A percentile compares a stretch with the other conserved stretches of the same genome.
These are phyloP conservation scores for Merluccius polli DNA, from an alignment of 2,797 vertebrate genomes.

Conservation along the genomic window DNA sequence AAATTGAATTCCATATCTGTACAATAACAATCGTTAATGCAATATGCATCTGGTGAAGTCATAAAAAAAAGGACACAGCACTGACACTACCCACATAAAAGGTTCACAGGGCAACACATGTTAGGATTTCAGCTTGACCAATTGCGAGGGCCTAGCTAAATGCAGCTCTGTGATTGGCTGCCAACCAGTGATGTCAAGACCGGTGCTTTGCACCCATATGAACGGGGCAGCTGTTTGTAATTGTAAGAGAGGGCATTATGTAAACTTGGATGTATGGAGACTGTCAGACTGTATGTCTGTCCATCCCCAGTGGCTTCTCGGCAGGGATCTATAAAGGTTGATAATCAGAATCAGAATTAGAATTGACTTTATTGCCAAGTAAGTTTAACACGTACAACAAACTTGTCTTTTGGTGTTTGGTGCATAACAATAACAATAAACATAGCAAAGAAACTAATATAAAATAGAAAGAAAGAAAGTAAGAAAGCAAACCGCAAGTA, in stretches of 20 bases:
- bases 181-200: slow-evolving; percentile 36
- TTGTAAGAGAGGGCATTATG: slow-evolving; percentile 36
- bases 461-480: too few species aligned
- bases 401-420: too few species aligned
- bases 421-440: too few species aligned
- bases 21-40: background rate
- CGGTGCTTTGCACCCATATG: slow-evolving; percentile 29
- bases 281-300: background rate
- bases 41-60: background rate
- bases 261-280: slow-evolving; percentile 24
- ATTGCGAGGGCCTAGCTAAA: background rate
- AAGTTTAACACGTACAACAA: too few species aligned
- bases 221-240: slow-evolving; percentile 57
- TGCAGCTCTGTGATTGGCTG: slow-evolving; percentile 9
- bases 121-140: slow-evolving; percentile 18
- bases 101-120: background rate
- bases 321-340: background rate
- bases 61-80: background rate
- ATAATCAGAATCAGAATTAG: too few species aligned
- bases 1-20: too few species aligned
- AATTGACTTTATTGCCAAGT: too few species aligned
- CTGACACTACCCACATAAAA: background rate
- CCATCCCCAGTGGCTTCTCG: background rate
- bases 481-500: too few species aligned
- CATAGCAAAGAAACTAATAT: too few species aligned